Evolutionary conservation across 1,140 invertebrate species (phyloP), one percentile per base, ranked within the genome.

Genomic region (Formica exsecta): DNA sequence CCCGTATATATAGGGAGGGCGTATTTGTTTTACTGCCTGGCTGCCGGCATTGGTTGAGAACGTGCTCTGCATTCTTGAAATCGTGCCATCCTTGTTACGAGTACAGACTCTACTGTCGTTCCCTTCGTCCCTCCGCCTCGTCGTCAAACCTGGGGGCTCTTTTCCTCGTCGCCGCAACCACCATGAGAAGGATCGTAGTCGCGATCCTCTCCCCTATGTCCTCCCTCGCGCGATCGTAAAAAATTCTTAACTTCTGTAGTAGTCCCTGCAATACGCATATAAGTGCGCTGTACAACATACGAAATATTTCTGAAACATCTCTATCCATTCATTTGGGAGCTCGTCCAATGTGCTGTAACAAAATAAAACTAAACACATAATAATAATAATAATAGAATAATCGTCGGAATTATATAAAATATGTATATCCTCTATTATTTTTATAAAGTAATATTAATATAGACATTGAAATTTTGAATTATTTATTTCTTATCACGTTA

Each of bases 1-100:
- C 93, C 91, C 86, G 92, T 94, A 93, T 92, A 51, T 51, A 92
- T 89, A 91, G 86, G 86, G 73, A 92, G 92, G 92, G 92, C 91
- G 94, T 95, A 95, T 95, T 95, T 95, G 95, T 95, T 95, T 95
- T 95, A 95, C 95, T 94, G 93, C 94, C 92, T 93, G 92, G 92
- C 91, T 92, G 93, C 92, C 89, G 92, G 95, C 94, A 95, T 95
- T 95, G 94, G 95, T 95, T 95, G 93, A 93, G 93, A 92, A 95
- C 95, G 94, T 95, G 94, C 92, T 94, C 92, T 80, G 95, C 93
- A 95, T 95, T 95, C 94, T 93, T 93, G 92, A 94, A 94, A 94
- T 93, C 92, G 89, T 93, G 91, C 92, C 92, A 93, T 93, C 93
- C 92, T 93, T 94, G 93, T 94, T 95, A 93, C 87, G 85, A 9